These are phyloP conservation scores for Hycleus cichorii DNA, from an alignment of 1,140 invertebrate species.

Conservation along the genomic window DNA sequence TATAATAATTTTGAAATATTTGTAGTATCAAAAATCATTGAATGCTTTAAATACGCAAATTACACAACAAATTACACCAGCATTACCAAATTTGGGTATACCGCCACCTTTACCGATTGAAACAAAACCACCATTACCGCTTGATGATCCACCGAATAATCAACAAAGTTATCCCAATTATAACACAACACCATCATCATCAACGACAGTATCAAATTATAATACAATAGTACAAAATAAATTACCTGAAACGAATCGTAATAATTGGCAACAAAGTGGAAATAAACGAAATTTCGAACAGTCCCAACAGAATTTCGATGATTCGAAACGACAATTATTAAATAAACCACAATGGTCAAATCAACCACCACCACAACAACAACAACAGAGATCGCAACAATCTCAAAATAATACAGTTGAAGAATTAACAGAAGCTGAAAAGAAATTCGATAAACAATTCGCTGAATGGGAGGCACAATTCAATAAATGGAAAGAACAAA, in stretches of 20 bases:
- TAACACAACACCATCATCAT: conserved; percentile 16
- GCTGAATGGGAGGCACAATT: conserved; percentile 79
- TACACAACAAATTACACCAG: conserved; percentile 33
- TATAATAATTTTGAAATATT: conserved; percentile 6
- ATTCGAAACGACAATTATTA: conserved; percentile 9
- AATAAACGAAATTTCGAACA: conserved; percentile 4
- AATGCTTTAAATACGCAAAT: conserved; percentile 33
- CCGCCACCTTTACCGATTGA: conserved; percentile 45
- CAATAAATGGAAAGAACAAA: conserved; percentile 75
- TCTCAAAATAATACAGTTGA: conserved; percentile 22
- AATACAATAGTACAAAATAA: conserved; percentile 2
- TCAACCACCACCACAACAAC: conserved; percentile 9
- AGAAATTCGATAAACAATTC: conserved; percentile 73
- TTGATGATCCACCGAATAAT: conserved; percentile 27
- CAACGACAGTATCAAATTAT: conserved; percentile 7
- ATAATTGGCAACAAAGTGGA: conserved; percentile 1
- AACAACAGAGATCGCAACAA: neutral
- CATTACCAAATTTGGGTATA: conserved; percentile 33
- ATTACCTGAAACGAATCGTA: conserved; percentile 1
- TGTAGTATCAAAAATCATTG: conserved; percentile 41
- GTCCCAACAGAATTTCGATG: neutral
- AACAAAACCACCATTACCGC: conserved; percentile 46
- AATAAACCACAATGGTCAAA: conserved; percentile 14
- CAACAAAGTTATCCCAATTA: conserved; percentile 9
- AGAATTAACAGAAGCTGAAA: conserved; percentile 58